Conservation (phyloP, 35 echinoderm and acorn worm species). For the Heliocidaris erythrogramma region DNA sequence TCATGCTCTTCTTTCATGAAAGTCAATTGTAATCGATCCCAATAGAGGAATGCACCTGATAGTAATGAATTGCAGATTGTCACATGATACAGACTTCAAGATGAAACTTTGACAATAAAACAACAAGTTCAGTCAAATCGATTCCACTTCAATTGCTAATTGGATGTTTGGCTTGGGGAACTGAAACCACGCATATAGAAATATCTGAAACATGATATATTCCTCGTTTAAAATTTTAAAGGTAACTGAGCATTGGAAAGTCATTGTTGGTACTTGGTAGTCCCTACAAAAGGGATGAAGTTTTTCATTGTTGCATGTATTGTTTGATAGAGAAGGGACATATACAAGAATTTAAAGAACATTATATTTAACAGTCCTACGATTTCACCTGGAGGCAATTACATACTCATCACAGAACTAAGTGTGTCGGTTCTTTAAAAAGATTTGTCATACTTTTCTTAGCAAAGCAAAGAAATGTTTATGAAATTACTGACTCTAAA, state of each 20-base stretch:
- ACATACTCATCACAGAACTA: too few species aligned
- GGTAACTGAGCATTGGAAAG: neutral
- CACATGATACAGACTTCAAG: neutral
- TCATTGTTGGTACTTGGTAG: neutral
- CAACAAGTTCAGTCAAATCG: neutral
- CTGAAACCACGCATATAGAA: neutral
- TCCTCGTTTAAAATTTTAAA: neutral
- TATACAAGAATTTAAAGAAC: too few species aligned
- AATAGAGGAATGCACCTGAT: neutral
- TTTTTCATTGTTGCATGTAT: neutral
- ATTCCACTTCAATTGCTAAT: conserved; percentile 3
- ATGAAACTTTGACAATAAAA: neutral
- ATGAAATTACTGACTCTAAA: too few species aligned
- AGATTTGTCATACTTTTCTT: too few species aligned
- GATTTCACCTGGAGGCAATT: too few species aligned
- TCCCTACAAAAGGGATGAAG: neutral
- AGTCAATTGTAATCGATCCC: neutral
- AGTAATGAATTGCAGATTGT: neutral
- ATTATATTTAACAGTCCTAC: too few species aligned
- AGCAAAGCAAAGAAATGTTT: too few species aligned
- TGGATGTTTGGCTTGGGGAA: neutral
- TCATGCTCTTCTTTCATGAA: neutral
- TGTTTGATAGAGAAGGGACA: neutral
- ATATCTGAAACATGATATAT: neutral
- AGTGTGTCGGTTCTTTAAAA: too few species aligned